phyloP scores from a whole-genome alignment of 2,888 invertebrate species.

The Balanococcus diminutus region DNA sequence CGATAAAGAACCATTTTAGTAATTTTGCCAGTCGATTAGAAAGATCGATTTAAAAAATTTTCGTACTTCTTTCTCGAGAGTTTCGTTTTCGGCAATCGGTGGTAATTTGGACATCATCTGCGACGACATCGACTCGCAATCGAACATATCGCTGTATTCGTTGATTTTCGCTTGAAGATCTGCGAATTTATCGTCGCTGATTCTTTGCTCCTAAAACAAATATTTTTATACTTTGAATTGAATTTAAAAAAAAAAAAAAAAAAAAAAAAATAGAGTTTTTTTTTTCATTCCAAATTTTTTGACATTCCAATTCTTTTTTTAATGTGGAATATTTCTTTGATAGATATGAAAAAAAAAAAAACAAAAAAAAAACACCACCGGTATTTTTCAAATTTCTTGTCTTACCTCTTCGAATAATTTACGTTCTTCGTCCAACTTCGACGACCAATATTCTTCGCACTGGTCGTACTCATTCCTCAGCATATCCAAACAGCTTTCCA shows the following conservation, averaged over 20 bases:
- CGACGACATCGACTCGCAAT: slow-evolving; percentile 59
- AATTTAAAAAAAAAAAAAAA: background rate
- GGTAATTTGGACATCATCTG: slow-evolving; percentile 64
- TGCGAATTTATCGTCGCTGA: slow-evolving; percentile 76
- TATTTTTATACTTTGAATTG: background rate
- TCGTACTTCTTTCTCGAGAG: slow-evolving; percentile 69
- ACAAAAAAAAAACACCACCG: background rate
- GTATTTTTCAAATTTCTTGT: background rate
- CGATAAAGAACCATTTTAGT: too few species aligned
- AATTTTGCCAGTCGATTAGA: background rate
- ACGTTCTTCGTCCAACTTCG: slow-evolving; percentile 79
- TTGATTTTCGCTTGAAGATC: slow-evolving; percentile 76
- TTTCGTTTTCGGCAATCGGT: slow-evolving; percentile 77
- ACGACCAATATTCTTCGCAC: slow-evolving; percentile 86
- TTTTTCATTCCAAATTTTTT: too few species aligned
- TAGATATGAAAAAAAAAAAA: background rate
- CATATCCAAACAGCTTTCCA: slow-evolving; percentile 76
- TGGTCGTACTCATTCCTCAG: slow-evolving; percentile 79
- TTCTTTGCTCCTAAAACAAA: slow-evolving; percentile 70
- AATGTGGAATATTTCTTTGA: too few species aligned
- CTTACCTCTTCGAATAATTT: slow-evolving; percentile 67
- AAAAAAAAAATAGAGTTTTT: too few species aligned
- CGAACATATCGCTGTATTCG: slow-evolving; percentile 81
- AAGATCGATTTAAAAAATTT: background rate
- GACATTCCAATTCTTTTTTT: background rate